phyloP scores from a whole-genome alignment of 2,797 vertebrate species.

The Clangula hyemalis region DNA sequence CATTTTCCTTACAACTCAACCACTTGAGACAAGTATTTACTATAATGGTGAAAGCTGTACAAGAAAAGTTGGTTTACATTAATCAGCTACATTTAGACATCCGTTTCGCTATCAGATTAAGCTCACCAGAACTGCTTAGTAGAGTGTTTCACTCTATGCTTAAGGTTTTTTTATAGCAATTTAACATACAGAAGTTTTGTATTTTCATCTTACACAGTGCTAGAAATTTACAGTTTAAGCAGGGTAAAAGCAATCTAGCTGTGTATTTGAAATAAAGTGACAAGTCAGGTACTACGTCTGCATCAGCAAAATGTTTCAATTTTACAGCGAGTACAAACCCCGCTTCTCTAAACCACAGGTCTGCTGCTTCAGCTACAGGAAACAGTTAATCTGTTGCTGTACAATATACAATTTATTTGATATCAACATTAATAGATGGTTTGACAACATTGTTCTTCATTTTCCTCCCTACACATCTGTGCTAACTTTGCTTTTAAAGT shows the following conservation, averaged over 20 bases:
- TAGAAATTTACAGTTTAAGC: neutral
- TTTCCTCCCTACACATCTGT: neutral
- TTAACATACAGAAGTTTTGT: neutral
- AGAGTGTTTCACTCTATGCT: neutral
- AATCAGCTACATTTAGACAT: constrained; percentile 33
- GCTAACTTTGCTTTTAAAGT: neutral
- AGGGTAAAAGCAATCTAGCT: neutral
- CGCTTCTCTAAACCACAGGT: neutral
- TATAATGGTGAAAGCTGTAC: neutral
- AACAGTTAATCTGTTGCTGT: neutral
- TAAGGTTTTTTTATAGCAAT: neutral
- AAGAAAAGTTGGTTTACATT: constrained; percentile 23
- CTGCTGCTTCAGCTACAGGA: neutral
- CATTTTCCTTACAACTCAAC: constrained; percentile 34
- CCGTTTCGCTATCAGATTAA: neutral
- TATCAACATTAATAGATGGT: neutral
- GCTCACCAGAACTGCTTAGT: constrained; percentile 10
- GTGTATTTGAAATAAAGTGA: neutral
- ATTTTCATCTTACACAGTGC: neutral
- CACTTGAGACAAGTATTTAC: constrained; percentile 33
- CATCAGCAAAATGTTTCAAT: neutral
- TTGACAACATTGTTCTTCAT: neutral
- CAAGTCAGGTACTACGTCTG: neutral
- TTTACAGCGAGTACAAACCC: accelerated
- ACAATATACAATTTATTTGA: neutral